Conservation (phyloP, 2,797 vertebrate species). For the Brachyrhaphis roseni region DNA sequence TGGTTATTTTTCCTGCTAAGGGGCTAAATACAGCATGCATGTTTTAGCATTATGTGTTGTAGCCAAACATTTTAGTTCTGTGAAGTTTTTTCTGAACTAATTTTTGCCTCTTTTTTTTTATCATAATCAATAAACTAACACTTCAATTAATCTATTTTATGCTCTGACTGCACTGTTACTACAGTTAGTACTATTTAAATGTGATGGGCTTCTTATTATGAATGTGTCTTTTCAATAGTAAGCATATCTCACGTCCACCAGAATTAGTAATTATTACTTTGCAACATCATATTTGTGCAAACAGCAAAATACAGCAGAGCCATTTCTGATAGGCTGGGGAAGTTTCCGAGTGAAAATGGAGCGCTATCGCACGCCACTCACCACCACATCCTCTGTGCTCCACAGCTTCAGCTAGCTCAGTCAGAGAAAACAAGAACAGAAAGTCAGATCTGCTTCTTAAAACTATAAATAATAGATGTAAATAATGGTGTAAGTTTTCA, state of each 20-base stretch:
- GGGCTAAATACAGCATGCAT: neutral
- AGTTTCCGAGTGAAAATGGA: slow-evolving; percentile 33
- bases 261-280: neutral
- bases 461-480: neutral
- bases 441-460: neutral
- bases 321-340: neutral
- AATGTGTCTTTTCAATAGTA: neutral
- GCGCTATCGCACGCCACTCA: neutral
- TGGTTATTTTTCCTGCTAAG: neutral
- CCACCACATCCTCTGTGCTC: slow-evolving; percentile 52
- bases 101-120: neutral
- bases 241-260: neutral
- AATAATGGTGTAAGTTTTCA: neutral
- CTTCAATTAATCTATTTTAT: neutral
- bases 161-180: neutral
- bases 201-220: neutral
- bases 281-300: neutral
- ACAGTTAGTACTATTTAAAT: neutral
- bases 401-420: neutral
- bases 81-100: neutral
- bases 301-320: neutral
- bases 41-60: neutral
- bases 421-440: neutral
- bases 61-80: neutral
- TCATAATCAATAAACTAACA: neutral